Percentiles rank a stretch among this genome's conserved stretches.
These are phyloP conservation scores for Sturnira hondurensis DNA, from an alignment of 2,113 vertebrate genomes.

Conservation along the genomic window DNA sequence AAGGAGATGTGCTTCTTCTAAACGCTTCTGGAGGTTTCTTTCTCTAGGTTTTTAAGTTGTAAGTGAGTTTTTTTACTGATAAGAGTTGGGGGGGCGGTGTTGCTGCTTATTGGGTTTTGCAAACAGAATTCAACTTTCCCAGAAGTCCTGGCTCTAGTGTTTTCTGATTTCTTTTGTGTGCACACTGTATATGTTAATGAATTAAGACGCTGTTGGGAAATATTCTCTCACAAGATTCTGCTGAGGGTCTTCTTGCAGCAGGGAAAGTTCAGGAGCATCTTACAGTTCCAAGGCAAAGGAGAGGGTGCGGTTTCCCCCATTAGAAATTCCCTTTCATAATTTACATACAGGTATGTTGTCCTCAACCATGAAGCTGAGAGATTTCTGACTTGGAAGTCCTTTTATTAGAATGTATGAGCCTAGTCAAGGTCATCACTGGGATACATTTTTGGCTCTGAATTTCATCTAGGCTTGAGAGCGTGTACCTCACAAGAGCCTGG, in stretches of 20 bases:
- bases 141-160: accelerated
- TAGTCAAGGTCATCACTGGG: accelerated
- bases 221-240: accelerated
- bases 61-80: accelerated
- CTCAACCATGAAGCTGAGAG: not conserved
- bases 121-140: accelerated
- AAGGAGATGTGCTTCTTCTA: slow-evolving; percentile 22
- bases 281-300: too few species aligned
- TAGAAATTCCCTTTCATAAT: not conserved
- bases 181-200: accelerated
- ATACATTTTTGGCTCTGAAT: not conserved
- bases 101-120: accelerated
- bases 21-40: not conserved
- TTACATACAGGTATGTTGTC: not conserved
- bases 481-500: too few species aligned
- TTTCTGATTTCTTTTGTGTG: accelerated
- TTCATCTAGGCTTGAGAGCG: not conserved
- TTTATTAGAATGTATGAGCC: accelerated
- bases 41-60: accelerated
- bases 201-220: accelerated
- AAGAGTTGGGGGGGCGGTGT: too few species aligned
- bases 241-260: not conserved
- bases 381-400: not conserved
- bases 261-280: not conserved
- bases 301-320: accelerated